Evolutionary conservation across 1,140 invertebrate genomes (phyloP).

Genomic region (Mercenaria mercenaria): DNA sequence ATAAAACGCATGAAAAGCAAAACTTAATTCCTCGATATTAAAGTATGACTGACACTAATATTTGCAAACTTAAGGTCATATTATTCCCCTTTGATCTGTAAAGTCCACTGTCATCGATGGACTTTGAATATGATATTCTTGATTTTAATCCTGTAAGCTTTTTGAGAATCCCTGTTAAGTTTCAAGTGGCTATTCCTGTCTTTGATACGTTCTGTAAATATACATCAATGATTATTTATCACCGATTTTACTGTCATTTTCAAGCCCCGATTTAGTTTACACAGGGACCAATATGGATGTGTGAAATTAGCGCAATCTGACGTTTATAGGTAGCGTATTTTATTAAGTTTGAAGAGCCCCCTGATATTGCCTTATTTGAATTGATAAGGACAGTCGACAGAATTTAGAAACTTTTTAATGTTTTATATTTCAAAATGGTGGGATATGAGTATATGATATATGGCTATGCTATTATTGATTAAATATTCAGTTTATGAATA

Average conservation of each 20-base stretch:
- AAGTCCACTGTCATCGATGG: background rate
- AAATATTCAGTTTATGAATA: too few relatives aligned
- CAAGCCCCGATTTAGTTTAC: background rate
- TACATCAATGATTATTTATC: conserved; percentile 39
- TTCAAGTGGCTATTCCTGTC: conserved; percentile 50
- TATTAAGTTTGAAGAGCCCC: conserved; percentile 26
- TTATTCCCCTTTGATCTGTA: conserved; percentile 21
- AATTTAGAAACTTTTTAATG: too few relatives aligned
- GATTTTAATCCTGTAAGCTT: conserved; percentile 35
- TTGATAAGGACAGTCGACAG: conserved; percentile 11
- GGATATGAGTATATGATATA: too few relatives aligned
- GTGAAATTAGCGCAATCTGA: conserved; percentile 27
- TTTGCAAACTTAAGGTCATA: background rate
- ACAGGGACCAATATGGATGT: conserved; percentile 22
- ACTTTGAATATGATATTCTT: background rate
- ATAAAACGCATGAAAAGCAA: too few relatives aligned
- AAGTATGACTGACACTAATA: background rate
- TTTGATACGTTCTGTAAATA: conserved; percentile 49
- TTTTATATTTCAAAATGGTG: too few relatives aligned
- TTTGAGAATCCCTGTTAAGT: background rate
- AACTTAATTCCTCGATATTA: too few relatives aligned
- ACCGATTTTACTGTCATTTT: conserved; percentile 58
- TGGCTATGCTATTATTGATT: too few relatives aligned
- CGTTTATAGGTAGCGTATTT: conserved; percentile 61
- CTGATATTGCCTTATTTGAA: conserved; percentile 29